Evolutionary conservation across 1,140 invertebrate genomes (phyloP).

Genomic region (Thaumetopoea pityocampa): DNA sequence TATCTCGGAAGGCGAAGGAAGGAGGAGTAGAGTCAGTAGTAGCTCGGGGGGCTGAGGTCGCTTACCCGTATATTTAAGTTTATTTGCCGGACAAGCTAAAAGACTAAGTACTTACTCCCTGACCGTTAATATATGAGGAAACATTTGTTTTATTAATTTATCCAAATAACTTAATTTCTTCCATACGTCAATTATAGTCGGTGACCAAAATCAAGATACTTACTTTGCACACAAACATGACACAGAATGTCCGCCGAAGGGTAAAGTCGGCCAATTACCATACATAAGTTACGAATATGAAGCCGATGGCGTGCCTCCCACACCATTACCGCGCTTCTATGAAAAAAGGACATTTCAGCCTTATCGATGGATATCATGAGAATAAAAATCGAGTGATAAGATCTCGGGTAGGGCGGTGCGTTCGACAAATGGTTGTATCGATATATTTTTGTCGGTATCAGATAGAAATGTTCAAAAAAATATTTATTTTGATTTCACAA

Average conservation of each 20-base stretch:
- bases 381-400: conserved; percentile 69
- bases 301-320: conserved; percentile 59
- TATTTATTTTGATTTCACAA: too few species aligned
- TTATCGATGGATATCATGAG: conserved; percentile 71
- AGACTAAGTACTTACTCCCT: too few species aligned
- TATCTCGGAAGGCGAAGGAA: too few species aligned
- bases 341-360: conserved; percentile 71
- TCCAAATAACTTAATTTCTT: too few species aligned
- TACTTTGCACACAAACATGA: conserved; percentile 9
- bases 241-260: conserved; percentile 52
- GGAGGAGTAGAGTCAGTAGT: too few species aligned
- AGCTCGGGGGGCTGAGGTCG: too few species aligned
- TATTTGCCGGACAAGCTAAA: too few species aligned
- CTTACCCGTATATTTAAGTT: too few species aligned
- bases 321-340: conserved; percentile 68
- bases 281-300: conserved; percentile 66
- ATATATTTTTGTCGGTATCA: conserved; percentile 20
- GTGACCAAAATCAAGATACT: conserved; percentile 10
- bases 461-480: too few species aligned
- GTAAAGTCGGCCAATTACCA: conserved; percentile 63
- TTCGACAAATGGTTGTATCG: conserved; percentile 43
- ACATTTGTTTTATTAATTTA: too few species aligned
- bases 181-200: too few species aligned
- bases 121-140: too few species aligned
- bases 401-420: conserved; percentile 42